phyloP scores from a whole-genome alignment of 2,888 invertebrate genomes.

The Dicranocentrus wangi region DNA sequence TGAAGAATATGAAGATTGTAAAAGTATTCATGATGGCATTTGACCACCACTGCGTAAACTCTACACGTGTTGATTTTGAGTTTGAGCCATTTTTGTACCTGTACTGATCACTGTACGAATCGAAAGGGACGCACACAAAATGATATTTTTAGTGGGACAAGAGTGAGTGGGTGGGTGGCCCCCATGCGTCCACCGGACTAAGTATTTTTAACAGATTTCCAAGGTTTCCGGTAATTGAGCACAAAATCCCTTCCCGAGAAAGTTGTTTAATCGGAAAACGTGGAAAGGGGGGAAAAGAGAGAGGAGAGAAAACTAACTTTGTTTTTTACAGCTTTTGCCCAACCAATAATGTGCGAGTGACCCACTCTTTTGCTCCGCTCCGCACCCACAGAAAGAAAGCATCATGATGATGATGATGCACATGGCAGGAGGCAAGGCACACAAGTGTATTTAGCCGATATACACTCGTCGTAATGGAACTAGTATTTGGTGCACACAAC shows the following conservation, averaged over 20 bases:
- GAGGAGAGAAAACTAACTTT: slow-evolving; percentile 45
- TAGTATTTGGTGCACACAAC: slow-evolving; percentile 54
- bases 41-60: too few relatives aligned
- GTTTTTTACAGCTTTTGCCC: slow-evolving; percentile 58
- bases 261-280: slow-evolving; percentile 66
- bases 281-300: slow-evolving; percentile 18
- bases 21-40: too few relatives aligned
- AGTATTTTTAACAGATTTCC: slow-evolving; percentile 62
- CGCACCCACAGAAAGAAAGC: not conserved
- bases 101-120: too few relatives aligned
- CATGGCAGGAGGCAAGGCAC: not conserved
- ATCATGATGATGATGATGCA: not conserved
- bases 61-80: too few relatives aligned
- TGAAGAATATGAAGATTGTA: too few relatives aligned
- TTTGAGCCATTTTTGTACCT: too few relatives aligned
- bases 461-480: slow-evolving; percentile 55
- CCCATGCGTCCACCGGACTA: too few relatives aligned
- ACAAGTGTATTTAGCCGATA: slow-evolving; percentile 56
- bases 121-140: too few relatives aligned
- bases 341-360: slow-evolving; percentile 65
- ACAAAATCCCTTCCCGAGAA: slow-evolving; percentile 58
- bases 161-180: too few relatives aligned
- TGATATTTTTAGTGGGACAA: too few relatives aligned
- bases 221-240: slow-evolving; percentile 64
- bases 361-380: slow-evolving; percentile 52